Evolutionary conservation across 2,888 invertebrate genomes (phyloP).

Genomic region (Myopa tessellatipennis): DNA sequence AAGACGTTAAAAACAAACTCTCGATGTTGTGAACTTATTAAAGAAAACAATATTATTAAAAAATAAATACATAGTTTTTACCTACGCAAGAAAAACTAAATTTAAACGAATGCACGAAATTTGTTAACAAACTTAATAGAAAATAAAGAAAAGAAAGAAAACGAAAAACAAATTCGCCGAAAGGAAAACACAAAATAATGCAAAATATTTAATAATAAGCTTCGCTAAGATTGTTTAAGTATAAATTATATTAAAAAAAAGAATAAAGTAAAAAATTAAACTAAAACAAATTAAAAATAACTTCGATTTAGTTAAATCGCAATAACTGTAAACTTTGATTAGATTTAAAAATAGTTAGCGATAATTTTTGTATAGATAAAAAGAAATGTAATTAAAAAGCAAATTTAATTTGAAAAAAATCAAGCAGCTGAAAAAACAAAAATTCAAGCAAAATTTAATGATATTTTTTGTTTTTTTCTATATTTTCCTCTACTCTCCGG

Average conservation of each 20-base stretch:
- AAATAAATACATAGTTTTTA: conserved; percentile 38
- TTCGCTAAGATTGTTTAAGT: conserved; percentile 26
- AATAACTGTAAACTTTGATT: conserved; percentile 32
- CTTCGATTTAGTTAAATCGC: conserved; percentile 1
- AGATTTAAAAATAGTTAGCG: conserved; percentile 30
- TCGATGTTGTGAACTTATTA: conserved; percentile 68
- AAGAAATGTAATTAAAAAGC: conserved; percentile 29
- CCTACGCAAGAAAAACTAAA: conserved; percentile 24
- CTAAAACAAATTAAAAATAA: conserved; percentile 5
- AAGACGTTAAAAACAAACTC: conserved; percentile 54
- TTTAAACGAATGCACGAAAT: conserved; percentile 39
- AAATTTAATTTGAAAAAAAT: conserved; percentile 29
- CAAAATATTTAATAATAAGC: conserved; percentile 22
- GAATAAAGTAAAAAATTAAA: neutral
- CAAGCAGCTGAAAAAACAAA: conserved; percentile 32
- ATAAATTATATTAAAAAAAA: neutral
- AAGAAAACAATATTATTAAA: conserved; percentile 56
- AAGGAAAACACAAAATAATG: conserved; percentile 23
- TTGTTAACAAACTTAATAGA: conserved; percentile 49
- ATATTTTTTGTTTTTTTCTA: conserved; percentile 2
- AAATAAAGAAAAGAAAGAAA: conserved; percentile 20
- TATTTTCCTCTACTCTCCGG: neutral
- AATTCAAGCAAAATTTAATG: conserved; percentile 12
- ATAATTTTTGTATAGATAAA: conserved; percentile 37
- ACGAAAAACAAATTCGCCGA: conserved; percentile 44